Evolutionary conservation across 2,888 invertebrate genomes (phyloP), one percentile per base, ranked within the genome.

Genomic region (Andrena praecox): DNA sequence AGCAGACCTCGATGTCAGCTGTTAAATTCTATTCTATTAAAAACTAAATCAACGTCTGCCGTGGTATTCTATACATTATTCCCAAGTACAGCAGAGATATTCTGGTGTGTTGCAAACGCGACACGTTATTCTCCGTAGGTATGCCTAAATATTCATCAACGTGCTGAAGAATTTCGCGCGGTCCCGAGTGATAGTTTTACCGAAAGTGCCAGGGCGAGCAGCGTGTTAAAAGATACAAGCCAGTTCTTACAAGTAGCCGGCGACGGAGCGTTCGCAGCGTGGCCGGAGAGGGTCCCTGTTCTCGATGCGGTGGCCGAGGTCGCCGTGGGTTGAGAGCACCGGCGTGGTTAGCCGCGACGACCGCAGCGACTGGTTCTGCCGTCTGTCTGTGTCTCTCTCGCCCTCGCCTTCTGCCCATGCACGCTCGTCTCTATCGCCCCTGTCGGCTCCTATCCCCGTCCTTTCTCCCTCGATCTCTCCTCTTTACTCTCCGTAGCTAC

Each of bases 311-410:
- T 85, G 60, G 59, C 42, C 76, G 80, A 80, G 85, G 87, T 86
- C 85, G 90, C 91, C 92, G 88, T 89, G 89, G 90, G 92, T 93
- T 93, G 93, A 93, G 93, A 93, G 91, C 93, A 93, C 90, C 93
- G 91, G 92, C 89, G 93, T 88, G 93, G 93, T 93, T 93, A 92
- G 89, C 93, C 93, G 90, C 93, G 90, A 84, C 87, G 89, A 93
- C 93, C 93, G 86, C 93, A 91, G 88, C 91, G 91, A 92, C 91
- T 92, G 91, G 89, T 91, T 91, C 91, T 83, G 85, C 86, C 89
- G 87, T 85, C 87, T 85, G 79, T 76, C 76, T 82, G 77, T 77
- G 77, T 88, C 87, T 90, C 87, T 77, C 89, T 90, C 88, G 50
- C 72, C 78, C 77, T 74, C 80, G 82, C 82, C 68, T 70, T 83